Percentiles rank a stretch among this genome's conserved stretches.
These are phyloP conservation scores for Branchinecta sandiegonensis DNA, from an alignment of 2,888 invertebrate species.

Conservation along the genomic window DNA sequence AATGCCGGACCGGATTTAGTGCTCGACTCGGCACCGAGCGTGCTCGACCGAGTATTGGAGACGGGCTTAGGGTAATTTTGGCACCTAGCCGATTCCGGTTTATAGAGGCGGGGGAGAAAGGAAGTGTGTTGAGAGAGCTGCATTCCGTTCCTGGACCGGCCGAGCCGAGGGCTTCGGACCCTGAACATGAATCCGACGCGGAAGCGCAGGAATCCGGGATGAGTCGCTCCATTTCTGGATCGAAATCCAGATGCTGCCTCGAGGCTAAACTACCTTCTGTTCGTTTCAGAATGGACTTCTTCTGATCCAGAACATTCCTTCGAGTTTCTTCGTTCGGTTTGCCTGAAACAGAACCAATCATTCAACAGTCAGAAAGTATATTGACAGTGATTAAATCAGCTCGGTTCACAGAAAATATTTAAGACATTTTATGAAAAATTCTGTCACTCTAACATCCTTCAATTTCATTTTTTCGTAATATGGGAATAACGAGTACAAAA, in stretches of 20 bases:
- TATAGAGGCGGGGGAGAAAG: constrained; percentile 1
- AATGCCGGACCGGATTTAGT: neutral
- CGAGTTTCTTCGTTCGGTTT: neutral
- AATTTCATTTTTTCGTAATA: too few relatives aligned
- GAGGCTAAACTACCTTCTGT: constrained; percentile 38
- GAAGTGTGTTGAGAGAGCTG: constrained; percentile 7
- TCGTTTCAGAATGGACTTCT: constrained; percentile 62
- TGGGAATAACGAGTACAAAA: too few relatives aligned
- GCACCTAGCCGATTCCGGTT: neutral
- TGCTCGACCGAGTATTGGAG: neutral
- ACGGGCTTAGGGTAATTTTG: neutral
- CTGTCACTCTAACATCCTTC: too few relatives aligned
- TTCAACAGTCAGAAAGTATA: too few relatives aligned
- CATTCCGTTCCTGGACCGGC: constrained; percentile 7
- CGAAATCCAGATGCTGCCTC: constrained; percentile 31
- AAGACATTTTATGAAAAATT: too few relatives aligned
- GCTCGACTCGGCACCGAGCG: constrained; percentile 5
- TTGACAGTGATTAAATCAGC: too few relatives aligned
- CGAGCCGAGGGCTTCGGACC: constrained; percentile 30
- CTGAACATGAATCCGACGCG: constrained; percentile 25
- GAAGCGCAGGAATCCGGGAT: constrained; percentile 41
- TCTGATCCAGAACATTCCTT: constrained; percentile 44
- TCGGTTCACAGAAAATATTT: too few relatives aligned
- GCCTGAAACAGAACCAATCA: neutral
- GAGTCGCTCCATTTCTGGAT: constrained; percentile 60